Evolutionary conservation across 1,140 invertebrate species (phyloP), one percentile per base, ranked within the genome.

Genomic region (Holcopasites calliopsidis): DNA sequence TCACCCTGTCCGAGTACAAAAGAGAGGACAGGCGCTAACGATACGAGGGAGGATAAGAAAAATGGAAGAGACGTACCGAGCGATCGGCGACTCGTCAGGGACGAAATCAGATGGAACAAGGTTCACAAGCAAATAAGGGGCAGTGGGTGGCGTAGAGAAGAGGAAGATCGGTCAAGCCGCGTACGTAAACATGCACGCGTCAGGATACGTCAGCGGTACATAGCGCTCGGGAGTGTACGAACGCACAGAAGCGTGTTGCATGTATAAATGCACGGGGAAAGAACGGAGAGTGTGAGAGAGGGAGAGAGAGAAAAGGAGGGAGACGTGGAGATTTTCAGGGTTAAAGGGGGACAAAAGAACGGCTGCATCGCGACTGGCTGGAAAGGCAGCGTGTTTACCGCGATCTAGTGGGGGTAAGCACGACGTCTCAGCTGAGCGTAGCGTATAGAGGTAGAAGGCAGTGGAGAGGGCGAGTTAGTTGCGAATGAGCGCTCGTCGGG

Each of bases 401-500:
- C 54, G 80, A 16, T 49, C 47, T 65, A 55, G 23, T 76, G 80
- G 86, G 79, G 87, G 70, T 65, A 71, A 31, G 33, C 23, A 71
- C 74, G 49, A 60, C 5, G 79, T 86, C 87, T 88, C 89, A 90
- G 89, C 89, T 89, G 89, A 89, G 88, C 85, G 79, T 78, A 70
- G 77, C n/a, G n/a, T 81, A 87, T 90, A 90, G 89, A 91, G 83
- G 62, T 76, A 77, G 79, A 80, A 80, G 77, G 66, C 44, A 69
- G 69, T 64, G 70, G 62, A 38, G 60, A 74, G 81, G 78, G 79
- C 79, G 77, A 90, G 84, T 88, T 88, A 92, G 91, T 92, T 88
- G 88, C 85, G 85, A 83, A 89, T 86, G 89, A 91, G 89, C 90
- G 90, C 89, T 92, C 90, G 88, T 82, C 57, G 72, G 72, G 81